Evolutionary conservation across 2,797 vertebrate species (phyloP).

Genomic region (Hydrolagus colliei): DNA sequence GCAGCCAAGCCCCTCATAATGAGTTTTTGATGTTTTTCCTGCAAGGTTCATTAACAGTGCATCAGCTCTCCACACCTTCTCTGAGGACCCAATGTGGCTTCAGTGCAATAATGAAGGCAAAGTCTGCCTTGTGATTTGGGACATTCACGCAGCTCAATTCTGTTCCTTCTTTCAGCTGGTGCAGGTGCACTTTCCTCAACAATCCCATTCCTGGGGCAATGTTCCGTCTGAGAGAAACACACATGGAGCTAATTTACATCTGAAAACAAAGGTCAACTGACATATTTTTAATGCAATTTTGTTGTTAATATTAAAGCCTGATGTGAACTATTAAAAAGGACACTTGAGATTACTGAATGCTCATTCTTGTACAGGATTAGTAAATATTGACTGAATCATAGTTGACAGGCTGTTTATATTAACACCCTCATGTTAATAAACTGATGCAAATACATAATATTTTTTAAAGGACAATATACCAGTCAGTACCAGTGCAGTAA

Average conservation of each 20-base stretch:
- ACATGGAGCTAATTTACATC: slow-evolving; percentile 62
- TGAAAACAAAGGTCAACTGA: slow-evolving; percentile 59
- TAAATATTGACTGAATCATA: too few relatives aligned
- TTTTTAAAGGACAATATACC: too few relatives aligned
- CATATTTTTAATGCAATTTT: slow-evolving; percentile 47
- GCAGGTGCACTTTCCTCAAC: slow-evolving; percentile 52
- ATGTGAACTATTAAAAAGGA: slow-evolving; percentile 25
- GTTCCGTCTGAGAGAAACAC: slow-evolving; percentile 54
- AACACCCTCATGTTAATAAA: too few relatives aligned
- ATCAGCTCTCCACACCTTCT: neutral
- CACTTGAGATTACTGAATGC: too few relatives aligned
- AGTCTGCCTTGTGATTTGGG: slow-evolving; percentile 46
- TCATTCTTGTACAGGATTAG: too few relatives aligned
- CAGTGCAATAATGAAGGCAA: slow-evolving; percentile 34
- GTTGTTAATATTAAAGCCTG: slow-evolving; percentile 56
- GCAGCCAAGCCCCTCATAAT: too few relatives aligned
- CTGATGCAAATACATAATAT: too few relatives aligned
- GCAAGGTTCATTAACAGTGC: too few relatives aligned
- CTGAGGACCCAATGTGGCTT: slow-evolving; percentile 40
- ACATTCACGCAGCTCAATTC: too few relatives aligned
- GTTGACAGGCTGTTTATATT: too few relatives aligned
- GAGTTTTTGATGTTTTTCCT: too few relatives aligned
- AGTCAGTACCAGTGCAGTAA: too few relatives aligned
- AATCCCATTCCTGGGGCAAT: slow-evolving; percentile 44
- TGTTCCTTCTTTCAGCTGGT: slow-evolving; percentile 49